Conservation (phyloP, 2,113 vertebrate genomes). For the Pteronura brasiliensis region DNA sequence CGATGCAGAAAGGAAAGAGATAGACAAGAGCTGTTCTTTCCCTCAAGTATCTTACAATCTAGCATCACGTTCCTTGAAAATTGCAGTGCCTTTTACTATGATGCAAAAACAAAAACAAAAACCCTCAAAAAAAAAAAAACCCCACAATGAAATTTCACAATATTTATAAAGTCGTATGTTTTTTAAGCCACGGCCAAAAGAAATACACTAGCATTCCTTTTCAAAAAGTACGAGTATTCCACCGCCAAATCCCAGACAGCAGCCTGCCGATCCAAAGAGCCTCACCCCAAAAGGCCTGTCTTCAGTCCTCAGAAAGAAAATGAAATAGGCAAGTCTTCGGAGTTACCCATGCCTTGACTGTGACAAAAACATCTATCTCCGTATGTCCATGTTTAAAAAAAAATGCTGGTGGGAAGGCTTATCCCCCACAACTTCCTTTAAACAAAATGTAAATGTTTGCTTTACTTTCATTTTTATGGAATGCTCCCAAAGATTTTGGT, state of each 20-base stretch:
- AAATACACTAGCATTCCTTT: not conserved
- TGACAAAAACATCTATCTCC: slow-evolving; percentile 29
- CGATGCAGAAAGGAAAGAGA: not conserved
- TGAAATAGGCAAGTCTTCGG: not conserved
- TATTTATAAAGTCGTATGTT: not conserved
- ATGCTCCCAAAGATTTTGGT: not conserved
- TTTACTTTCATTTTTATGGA: slow-evolving; percentile 6
- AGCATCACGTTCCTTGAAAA: not conserved
- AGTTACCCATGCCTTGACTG: not conserved
- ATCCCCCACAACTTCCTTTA: not conserved
- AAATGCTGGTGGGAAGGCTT: not conserved
- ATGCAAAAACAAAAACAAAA: not conserved
- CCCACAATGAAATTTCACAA: not conserved
- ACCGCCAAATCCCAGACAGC: not conserved
- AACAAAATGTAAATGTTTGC: slow-evolving; percentile 12
- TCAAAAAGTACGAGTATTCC: not conserved
- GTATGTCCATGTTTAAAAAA: not conserved
- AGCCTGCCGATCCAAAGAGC: not conserved
- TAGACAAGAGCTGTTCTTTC: not conserved
- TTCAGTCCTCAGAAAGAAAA: not conserved
- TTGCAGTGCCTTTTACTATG: not conserved
- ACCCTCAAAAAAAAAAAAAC: not conserved
- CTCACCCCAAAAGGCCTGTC: not conserved
- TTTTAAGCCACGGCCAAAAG: not conserved
- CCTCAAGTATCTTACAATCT: not conserved